These are phyloP conservation scores for Cranoglanis bouderius DNA, from an alignment of 2,113 vertebrate genomes.

Conservation along the genomic window DNA sequence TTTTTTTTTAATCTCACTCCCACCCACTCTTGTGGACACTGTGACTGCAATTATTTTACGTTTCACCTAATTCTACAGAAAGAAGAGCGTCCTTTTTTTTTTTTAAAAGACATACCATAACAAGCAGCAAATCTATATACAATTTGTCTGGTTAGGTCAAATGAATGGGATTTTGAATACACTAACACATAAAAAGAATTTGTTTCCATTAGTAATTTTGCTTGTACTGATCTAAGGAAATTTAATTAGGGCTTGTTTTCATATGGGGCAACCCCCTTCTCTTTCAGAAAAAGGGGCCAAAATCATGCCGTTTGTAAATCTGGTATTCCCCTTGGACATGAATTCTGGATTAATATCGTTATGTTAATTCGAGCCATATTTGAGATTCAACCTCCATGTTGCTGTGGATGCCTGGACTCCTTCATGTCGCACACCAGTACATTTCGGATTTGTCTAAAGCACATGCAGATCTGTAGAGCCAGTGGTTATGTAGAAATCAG, in stretches of 20 bases:
- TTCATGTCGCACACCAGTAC: neutral
- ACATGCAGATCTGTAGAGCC: neutral
- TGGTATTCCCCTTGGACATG: neutral
- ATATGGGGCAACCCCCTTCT: neutral
- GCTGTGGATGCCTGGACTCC: neutral
- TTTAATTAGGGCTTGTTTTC: neutral
- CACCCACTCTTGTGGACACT: neutral
- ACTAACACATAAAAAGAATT: neutral
- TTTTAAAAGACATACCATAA: neutral
- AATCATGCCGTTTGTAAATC: neutral
- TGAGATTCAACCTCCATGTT: neutral
- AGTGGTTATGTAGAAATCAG: neutral
- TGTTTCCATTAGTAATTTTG: neutral
- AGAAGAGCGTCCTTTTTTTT: neutral
- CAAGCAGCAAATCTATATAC: neutral
- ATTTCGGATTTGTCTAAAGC: neutral
- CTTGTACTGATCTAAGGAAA: neutral
- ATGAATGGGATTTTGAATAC: neutral
- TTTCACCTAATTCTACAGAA: neutral
- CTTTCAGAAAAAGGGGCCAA: neutral
- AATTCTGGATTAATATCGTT: neutral
- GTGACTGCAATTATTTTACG: neutral
- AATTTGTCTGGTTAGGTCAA: neutral
- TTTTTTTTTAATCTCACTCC: neutral
- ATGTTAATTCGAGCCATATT: neutral